phyloP scores from a whole-genome alignment of 2,888 invertebrate genomes.

The Apodemia duryi region DNA sequence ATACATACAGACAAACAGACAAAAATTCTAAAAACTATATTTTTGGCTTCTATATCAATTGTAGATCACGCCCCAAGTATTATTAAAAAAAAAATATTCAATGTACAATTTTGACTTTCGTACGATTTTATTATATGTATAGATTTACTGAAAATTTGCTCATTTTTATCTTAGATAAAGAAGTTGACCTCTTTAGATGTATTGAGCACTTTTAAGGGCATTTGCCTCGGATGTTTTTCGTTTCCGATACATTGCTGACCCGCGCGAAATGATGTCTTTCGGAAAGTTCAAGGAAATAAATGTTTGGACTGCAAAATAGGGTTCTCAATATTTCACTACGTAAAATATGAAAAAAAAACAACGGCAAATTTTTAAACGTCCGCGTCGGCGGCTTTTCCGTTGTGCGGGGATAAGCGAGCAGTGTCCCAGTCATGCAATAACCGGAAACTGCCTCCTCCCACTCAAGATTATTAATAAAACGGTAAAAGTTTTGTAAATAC shows the following conservation, averaged over 20 bases:
- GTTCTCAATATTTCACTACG: too few relatives aligned
- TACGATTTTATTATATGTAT: too few relatives aligned
- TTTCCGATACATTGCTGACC: not conserved
- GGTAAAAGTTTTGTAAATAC: conserved; percentile 2
- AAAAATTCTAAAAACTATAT: too few relatives aligned
- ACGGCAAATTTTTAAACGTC: too few relatives aligned
- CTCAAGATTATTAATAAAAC: not conserved
- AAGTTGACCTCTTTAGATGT: conserved; percentile 11
- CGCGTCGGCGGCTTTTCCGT: too few relatives aligned
- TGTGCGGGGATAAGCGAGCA: not conserved
- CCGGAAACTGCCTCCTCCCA: not conserved
- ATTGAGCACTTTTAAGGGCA: not conserved
- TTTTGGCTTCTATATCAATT: too few relatives aligned
- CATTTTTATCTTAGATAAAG: not conserved
- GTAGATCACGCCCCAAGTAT: too few relatives aligned
- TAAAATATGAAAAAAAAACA: too few relatives aligned
- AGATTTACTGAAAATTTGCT: not conserved
- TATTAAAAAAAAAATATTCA: too few relatives aligned
- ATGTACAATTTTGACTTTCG: too few relatives aligned
- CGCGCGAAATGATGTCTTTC: not conserved
- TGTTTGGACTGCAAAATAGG: not conserved
- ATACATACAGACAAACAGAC: too few relatives aligned
- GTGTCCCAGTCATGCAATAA: not conserved
- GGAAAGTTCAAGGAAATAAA: not conserved
- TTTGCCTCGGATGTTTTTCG: conserved; percentile 6